Conservation (phyloP, 2,797 vertebrate species). For the Coracias cyanogaster region DNA sequence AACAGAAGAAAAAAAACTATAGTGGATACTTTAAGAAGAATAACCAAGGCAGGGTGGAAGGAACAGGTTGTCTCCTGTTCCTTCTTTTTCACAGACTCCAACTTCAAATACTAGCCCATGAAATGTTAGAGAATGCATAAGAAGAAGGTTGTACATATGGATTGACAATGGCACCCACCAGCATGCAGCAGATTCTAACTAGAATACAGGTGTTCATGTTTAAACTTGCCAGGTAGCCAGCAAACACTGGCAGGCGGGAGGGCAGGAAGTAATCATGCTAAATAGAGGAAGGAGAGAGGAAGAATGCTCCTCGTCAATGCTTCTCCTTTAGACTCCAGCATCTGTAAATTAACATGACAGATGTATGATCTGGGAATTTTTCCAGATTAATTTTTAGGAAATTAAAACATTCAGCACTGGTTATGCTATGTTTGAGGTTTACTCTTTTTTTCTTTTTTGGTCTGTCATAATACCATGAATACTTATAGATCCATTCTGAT, state of each 20-base stretch:
- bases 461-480: neutral
- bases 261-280: neutral
- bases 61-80: neutral
- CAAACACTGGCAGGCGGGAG: neutral
- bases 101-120: neutral
- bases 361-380: constrained; percentile 73
- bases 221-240: constrained; percentile 20
- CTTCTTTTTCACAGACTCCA: neutral
- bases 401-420: constrained; percentile 47
- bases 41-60: neutral
- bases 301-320: neutral
- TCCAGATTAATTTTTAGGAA: constrained; percentile 73
- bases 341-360: constrained; percentile 74
- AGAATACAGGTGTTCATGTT: neutral
- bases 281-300: neutral
- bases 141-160: neutral
- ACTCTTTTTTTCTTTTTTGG: neutral
- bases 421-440: constrained; percentile 1
- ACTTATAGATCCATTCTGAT: neutral
- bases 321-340: constrained; percentile 45
- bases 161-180: neutral
- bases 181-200: neutral
- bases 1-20: neutral
- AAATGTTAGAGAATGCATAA: neutral
- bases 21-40: neutral